Evolutionary conservation across 2,797 vertebrate species (phyloP), one percentile per base, ranked within the genome.

Genomic region (Tarsius wallacei): DNA sequence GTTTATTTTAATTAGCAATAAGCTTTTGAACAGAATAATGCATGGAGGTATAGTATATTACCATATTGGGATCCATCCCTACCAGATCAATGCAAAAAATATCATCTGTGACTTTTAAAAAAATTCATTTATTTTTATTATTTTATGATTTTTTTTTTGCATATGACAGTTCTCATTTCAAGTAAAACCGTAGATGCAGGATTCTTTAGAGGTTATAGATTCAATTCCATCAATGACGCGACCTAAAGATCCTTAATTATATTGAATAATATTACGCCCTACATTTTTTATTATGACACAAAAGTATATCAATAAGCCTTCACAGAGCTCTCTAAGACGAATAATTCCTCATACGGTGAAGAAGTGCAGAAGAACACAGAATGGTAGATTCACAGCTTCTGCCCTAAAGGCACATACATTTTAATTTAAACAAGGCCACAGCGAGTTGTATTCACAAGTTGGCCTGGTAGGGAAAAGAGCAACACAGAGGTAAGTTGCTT

Each of bases 1-100:
- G 98, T 98, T 98, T 98, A 96, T 98, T 98, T 98, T 98, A 98
- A 98, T 98, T 98, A 98, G 97, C 64, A 97, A 92, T 82, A 57
- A 97, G 97, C 93, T 95, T 98, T 98, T 98, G 96, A 97, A 97
- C 95, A 97, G 97, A 91, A 97, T 95, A 94, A 90, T 0, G 63
- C 85, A 87, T 0, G 12, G 2, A 94, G 13, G 24, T 74, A 89
- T 81, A 88, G 77, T 94, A 57, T 91, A 64, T 80, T 87, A 19
- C 4, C 64, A 78, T 0, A 11, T 76, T 94, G 55, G 87, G 93
- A 92, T 77, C 42, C 0, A 42, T 77, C 95, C 14, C 22, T 97
- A 66, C 13, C 3, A 87, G 68, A 87, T 89, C 89, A 83, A 87
- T 53, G 87, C 78, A 83, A 97, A 98, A 97, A 97, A 51, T 28